Percentiles rank a stretch among this genome's conserved stretches.
phyloP scores from a whole-genome alignment of 2,797 vertebrate genomes.

The Karalla daura region DNA sequence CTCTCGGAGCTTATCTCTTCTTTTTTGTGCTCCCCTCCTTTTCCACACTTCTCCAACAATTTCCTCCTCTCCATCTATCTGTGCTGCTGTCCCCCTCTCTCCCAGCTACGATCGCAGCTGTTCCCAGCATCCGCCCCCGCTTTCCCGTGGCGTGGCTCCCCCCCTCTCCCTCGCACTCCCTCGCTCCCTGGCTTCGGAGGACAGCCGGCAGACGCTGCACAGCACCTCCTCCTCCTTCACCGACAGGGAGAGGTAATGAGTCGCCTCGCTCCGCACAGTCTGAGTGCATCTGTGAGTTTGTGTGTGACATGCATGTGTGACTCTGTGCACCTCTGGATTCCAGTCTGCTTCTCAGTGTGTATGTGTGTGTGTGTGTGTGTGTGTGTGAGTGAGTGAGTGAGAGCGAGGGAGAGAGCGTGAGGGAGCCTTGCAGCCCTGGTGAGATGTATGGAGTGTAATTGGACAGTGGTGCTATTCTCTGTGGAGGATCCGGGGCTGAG shows the following conservation, averaged over 20 bases:
- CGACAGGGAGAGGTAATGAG: conserved; percentile 87
- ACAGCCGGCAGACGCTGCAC: conserved; percentile 87
- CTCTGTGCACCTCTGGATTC: conserved; percentile 39
- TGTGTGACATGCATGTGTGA: conserved; percentile 39
- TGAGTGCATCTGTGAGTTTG: conserved; percentile 15
- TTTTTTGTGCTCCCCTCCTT: not conserved
- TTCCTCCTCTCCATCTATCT: conserved; percentile 27
- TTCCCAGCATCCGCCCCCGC: conserved; percentile 84
- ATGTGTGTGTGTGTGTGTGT: too few relatives aligned
- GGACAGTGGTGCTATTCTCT: conserved; percentile 59
- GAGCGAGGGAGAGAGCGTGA: too few relatives aligned
- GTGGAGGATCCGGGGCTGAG: conserved; percentile 60
- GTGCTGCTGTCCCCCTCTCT: conserved; percentile 59
- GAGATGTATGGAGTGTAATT: conserved; percentile 60
- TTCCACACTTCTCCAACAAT: not conserved
- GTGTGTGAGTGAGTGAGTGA: too few relatives aligned
- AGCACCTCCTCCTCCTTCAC: conserved; percentile 85
- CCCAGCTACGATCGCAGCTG: conserved; percentile 87
- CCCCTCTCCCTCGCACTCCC: conserved; percentile 85
- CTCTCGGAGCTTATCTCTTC: not conserved
- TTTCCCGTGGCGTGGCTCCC: conserved; percentile 82
- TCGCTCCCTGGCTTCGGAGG: conserved; percentile 84
- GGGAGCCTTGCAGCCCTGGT: conserved; percentile 31
- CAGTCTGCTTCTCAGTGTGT: conserved; percentile 15
- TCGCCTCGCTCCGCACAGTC: conserved; percentile 55